A percentile compares a stretch with the other conserved stretches of the same genome.
These are phyloP conservation scores for Anagyrus pseudococci DNA, from an alignment of 2,888 invertebrate genomes.

Conservation along the genomic window DNA sequence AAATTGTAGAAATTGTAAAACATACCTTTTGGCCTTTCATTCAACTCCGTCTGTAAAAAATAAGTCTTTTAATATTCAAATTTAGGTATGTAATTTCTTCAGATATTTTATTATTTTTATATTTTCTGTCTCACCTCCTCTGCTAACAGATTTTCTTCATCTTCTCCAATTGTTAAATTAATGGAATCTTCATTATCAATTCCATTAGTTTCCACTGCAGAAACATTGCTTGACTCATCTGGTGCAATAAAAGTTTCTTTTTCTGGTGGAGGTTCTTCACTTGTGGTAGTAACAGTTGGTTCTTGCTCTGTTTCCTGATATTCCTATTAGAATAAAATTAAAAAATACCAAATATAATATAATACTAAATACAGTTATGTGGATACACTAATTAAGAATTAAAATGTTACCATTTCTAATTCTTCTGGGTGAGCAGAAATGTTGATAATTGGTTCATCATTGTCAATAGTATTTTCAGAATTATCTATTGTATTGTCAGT, in stretches of 20 bases:
- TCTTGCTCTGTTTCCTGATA: constrained; percentile 24
- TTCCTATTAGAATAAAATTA: constrained; percentile 13
- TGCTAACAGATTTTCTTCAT: constrained; percentile 77
- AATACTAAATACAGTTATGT: not conserved
- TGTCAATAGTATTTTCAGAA: constrained; percentile 2
- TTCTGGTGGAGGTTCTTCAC: constrained; percentile 38
- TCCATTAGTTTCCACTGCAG: constrained; percentile 65
- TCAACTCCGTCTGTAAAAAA: constrained; percentile 56
- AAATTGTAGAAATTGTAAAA: constrained; percentile 35
- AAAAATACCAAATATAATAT: not conserved
- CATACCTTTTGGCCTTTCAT: constrained; percentile 59
- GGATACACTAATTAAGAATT: no score
- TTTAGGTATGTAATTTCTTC: not conserved
- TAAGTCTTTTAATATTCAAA: constrained; percentile 2
- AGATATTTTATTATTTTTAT: not conserved
- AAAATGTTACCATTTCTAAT: constrained; percentile 37
- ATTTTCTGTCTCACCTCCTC: constrained; percentile 76
- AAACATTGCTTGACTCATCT: constrained; percentile 36
- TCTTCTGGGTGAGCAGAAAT: constrained; percentile 36
- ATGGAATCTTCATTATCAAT: constrained; percentile 81
- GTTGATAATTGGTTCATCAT: constrained; percentile 28
- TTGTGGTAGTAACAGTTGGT: constrained; percentile 35
- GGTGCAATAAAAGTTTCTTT: constrained; percentile 32
- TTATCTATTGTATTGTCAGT: constrained; percentile 18
- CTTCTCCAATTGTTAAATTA: constrained; percentile 81